Evolutionary conservation across 2,797 vertebrate species (phyloP), one percentile per base, ranked within the genome.

Genomic region (Prionace glauca): DNA sequence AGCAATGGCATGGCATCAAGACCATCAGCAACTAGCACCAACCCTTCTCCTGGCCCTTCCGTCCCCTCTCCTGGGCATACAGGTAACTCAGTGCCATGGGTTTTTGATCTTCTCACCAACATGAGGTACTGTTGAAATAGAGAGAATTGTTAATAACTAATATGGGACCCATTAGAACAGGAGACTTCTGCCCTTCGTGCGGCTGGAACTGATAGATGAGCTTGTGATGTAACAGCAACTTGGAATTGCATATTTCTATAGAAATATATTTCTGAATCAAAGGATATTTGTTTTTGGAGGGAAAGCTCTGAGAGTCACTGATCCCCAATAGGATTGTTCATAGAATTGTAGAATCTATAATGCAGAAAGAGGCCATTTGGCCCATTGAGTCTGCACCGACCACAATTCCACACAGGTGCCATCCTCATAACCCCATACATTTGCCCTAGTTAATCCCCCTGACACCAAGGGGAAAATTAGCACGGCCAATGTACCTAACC

Each of bases 11-110:
- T 96, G 96, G 96, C 97, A 97, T 62, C 97, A n/a, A 97, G 97
- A 96, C 96, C 97, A 4, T 97, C 97, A 92, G 97, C 97, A 0
- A 97, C 97, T 96, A 97, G 98, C 95, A 97, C 98, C 0, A 98
- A 98, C 50, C 98, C 98, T 95, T 98, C 98, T 45, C 98, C 98
- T 72, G 98, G 98, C 96, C 98, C 98, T 88, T 98, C 98, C 0
- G 98, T 98, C 93, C 98, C 98, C 12, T 98, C 98, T 60, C 98
- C 98, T 41, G 98, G 98, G 69, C 97, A 97, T 81, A 96, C 97
- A 94, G 98, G 98, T 98, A 97, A 95, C 84, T 7, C 62, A 1
- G 62, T 20, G 2, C 20, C n/a, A 16, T 18, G n/a, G 16, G 72
- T 74, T 74, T 69, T 88, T 32, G 12, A n/a, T 16, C 29, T 29